phyloP scores from a whole-genome alignment of 2,113 vertebrate genomes.

The Jacana jacana region DNA sequence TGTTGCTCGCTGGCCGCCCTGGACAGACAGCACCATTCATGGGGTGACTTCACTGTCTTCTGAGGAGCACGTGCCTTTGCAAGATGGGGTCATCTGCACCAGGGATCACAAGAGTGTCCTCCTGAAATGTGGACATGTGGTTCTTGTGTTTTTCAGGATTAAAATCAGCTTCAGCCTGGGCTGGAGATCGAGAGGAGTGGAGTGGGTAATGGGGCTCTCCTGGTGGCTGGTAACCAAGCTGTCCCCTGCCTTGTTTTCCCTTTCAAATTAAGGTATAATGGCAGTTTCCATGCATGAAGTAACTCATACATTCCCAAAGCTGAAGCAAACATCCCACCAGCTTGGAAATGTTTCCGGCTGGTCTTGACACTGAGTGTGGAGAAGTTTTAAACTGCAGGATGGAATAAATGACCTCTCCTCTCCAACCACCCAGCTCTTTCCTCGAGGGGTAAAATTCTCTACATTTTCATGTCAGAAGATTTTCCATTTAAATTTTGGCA shows the following conservation, averaged over 20 bases:
- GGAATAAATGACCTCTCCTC: background rate
- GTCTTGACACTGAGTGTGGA: background rate
- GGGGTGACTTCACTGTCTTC: background rate
- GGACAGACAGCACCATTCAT: background rate
- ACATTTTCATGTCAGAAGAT: fast-evolving
- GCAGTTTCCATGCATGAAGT: background rate
- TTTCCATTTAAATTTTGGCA: background rate
- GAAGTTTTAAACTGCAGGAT: background rate
- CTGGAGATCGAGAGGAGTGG: background rate
- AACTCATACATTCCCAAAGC: background rate
- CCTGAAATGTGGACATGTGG: background rate
- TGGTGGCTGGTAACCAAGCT: background rate
- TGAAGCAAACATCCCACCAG: background rate
- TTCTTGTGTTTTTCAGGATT: background rate
- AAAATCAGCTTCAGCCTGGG: background rate
- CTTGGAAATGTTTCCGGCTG: background rate
- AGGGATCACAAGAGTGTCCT: background rate
- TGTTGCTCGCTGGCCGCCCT: background rate
- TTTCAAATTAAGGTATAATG: background rate
- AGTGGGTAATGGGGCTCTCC: background rate
- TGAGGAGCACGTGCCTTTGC: background rate
- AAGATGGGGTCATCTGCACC: background rate
- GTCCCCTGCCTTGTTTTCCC: background rate
- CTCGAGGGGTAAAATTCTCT: background rate
- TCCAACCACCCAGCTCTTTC: background rate